phyloP scores from a whole-genome alignment of 2,888 invertebrate species.

The Nemapogon koenigi region DNA sequence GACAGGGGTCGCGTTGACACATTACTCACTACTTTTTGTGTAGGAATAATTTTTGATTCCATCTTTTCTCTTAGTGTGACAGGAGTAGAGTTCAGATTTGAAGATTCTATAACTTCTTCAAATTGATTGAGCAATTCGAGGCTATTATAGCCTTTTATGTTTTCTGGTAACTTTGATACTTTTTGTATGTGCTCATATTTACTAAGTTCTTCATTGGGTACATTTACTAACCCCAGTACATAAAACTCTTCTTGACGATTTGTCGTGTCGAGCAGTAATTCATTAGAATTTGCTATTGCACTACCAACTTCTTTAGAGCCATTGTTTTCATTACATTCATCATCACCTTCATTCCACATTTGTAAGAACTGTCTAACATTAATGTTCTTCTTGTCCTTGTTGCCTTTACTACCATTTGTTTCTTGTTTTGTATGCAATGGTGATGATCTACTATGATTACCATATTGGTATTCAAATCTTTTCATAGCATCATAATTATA shows the following conservation, averaged over 20 bases:
- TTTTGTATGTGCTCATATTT: slow-evolving; percentile 62
- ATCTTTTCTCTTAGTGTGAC: slow-evolving; percentile 24
- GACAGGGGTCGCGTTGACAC: slow-evolving; percentile 36
- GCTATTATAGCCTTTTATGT: slow-evolving; percentile 56
- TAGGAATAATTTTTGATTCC: slow-evolving; percentile 23
- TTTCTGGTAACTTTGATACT: slow-evolving; percentile 56
- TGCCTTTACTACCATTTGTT: slow-evolving; percentile 34
- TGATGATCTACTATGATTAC: slow-evolving; percentile 25
- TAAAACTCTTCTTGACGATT: slow-evolving; percentile 49
- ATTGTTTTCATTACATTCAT: slow-evolving; percentile 35
- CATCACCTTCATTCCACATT: slow-evolving; percentile 62
- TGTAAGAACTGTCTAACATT: slow-evolving; percentile 55
- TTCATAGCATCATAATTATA: slow-evolving; percentile 21
- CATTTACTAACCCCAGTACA: slow-evolving; percentile 54
- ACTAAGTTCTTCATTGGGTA: slow-evolving; percentile 49
- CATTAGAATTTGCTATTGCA: slow-evolving; percentile 23
- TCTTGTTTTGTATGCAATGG: slow-evolving; percentile 27
- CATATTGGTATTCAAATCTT: slow-evolving; percentile 38
- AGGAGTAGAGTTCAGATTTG: slow-evolving; percentile 25
- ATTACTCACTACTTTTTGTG: slow-evolving; percentile 13
- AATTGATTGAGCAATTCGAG: slow-evolving; percentile 53
- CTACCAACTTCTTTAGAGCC: slow-evolving; percentile 14
- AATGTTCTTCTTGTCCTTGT: slow-evolving; percentile 20
- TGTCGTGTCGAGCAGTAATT: slow-evolving; percentile 17
- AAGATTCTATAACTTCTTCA: slow-evolving; percentile 53